Percentiles rank a stretch among this genome's conserved stretches.
These are phyloP conservation scores for Proales similis DNA, from an alignment of 1,140 invertebrate genomes.

Conservation along the genomic window DNA sequence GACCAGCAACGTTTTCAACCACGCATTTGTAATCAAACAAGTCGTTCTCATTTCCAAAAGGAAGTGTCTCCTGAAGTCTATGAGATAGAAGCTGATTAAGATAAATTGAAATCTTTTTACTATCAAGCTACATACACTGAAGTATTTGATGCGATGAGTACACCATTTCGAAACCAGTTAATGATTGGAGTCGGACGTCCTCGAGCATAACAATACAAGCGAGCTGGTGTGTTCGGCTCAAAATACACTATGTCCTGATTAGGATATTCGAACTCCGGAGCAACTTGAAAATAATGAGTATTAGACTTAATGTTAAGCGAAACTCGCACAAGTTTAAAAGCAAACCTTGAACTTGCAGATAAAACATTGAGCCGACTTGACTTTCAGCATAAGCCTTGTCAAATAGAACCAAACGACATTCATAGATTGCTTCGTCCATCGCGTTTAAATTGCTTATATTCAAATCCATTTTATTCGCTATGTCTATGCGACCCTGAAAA, in stretches of 20 bases:
- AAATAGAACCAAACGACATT: slow-evolving; percentile 26
- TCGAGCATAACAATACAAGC: slow-evolving; percentile 33
- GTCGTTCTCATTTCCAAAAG: not conserved
- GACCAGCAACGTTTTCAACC: slow-evolving; percentile 16
- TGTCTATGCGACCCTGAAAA: slow-evolving; percentile 17
- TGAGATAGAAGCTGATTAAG: too few species aligned
- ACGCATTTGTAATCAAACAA: slow-evolving; percentile 31
- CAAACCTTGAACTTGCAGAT: slow-evolving; percentile 20
- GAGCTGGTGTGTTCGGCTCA: slow-evolving; percentile 16
- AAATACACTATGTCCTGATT: slow-evolving; percentile 34
- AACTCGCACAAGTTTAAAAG: not conserved
- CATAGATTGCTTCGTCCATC: slow-evolving; percentile 28
- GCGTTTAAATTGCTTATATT: slow-evolving; percentile 12
- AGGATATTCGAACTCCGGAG: slow-evolving; percentile 33
- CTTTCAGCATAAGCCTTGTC: slow-evolving; percentile 36
- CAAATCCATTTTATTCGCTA: slow-evolving; percentile 29
- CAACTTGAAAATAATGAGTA: not conserved
- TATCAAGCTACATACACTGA: too few species aligned
- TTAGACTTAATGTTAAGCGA: not conserved
- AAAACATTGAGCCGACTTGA: slow-evolving; percentile 31
- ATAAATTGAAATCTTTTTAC: too few species aligned
- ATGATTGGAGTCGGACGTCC: slow-evolving; percentile 18
- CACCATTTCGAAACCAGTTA: slow-evolving; percentile 32
- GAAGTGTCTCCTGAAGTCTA: slow-evolving; percentile 28
- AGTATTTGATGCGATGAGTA: slow-evolving; percentile 17